These are phyloP conservation scores for Drosophila albomicans DNA, from an alignment of 1,140 invertebrate genomes.

Conservation along the genomic window DNA sequence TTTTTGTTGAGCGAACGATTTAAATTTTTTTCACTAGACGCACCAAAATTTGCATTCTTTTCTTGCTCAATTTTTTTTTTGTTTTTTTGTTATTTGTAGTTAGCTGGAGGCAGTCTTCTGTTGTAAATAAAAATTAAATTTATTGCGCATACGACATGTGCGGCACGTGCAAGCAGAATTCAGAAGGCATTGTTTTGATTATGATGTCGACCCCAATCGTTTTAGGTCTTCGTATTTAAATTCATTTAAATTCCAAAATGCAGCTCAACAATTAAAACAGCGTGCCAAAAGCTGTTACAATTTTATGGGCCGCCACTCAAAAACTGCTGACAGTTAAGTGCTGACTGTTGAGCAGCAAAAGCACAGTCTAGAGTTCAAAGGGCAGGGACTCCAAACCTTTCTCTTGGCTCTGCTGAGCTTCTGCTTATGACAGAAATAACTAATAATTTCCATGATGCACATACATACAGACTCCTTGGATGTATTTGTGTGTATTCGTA, in stretches of 20 bases:
- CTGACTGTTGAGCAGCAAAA: slow-evolving; percentile 2
- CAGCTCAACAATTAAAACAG: slow-evolving; percentile 67
- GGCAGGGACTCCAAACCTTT: slow-evolving; percentile 1
- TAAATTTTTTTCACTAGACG: slow-evolving; percentile 20
- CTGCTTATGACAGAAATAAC: slow-evolving; percentile 44
- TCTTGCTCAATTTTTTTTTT: slow-evolving; percentile 4
- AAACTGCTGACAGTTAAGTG: slow-evolving; percentile 65
- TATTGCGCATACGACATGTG: slow-evolving; percentile 44
- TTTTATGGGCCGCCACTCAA: slow-evolving; percentile 61
- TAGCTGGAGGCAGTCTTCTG: slow-evolving; percentile 26
- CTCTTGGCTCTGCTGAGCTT: slow-evolving; percentile 55
- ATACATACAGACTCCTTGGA: slow-evolving; percentile 5
- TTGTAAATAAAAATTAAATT: slow-evolving; percentile 69
- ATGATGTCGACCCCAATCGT: slow-evolving; percentile 35
- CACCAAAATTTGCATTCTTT: slow-evolving; percentile 19
- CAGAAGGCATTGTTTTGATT: slow-evolving; percentile 52
- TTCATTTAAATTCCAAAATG: slow-evolving; percentile 64
- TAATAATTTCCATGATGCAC: slow-evolving; percentile 53
- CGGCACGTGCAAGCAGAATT: slow-evolving; percentile 6
- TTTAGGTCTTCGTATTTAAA: slow-evolving; percentile 47
- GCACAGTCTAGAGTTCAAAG: background rate
- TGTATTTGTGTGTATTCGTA: slow-evolving; percentile 1
- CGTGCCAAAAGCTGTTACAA: slow-evolving; percentile 71
- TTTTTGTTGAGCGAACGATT: slow-evolving; percentile 15
- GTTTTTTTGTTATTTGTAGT: background rate